These are phyloP conservation scores for Panopea generosa DNA, from an alignment of 2,888 invertebrate species.

Conservation along the genomic window DNA sequence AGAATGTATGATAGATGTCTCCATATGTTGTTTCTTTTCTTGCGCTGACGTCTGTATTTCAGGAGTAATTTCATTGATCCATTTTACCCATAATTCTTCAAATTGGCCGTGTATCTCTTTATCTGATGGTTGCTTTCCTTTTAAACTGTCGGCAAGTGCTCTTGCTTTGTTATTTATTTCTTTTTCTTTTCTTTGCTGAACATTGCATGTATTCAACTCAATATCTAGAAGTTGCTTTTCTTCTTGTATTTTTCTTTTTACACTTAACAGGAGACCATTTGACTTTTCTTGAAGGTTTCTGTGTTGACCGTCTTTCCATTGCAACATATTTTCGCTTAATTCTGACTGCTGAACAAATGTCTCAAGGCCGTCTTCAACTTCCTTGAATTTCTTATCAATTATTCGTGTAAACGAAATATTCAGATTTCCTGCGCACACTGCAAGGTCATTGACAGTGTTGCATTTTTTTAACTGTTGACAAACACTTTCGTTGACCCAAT, in stretches of 20 bases:
- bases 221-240: background rate
- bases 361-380: background rate
- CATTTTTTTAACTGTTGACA: background rate
- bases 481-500: background rate
- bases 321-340: background rate
- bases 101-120: background rate
- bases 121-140: background rate
- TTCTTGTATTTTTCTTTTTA: background rate
- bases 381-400: no score
- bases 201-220: background rate
- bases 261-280: background rate
- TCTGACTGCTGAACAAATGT: constrained; percentile 1
- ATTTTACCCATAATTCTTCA: background rate
- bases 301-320: constrained; percentile 10
- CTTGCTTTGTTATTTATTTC: background rate
- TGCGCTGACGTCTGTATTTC: background rate
- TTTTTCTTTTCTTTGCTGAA: background rate
- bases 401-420: no score
- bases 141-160: background rate
- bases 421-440: background rate
- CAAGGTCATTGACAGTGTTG: background rate
- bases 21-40: background rate
- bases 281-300: background rate
- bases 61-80: background rate
- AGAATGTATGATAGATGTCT: no score